Base-by-base conservation (phyloP, 2,113 vertebrate genomes). In the Oostethus manadensis region DNA sequence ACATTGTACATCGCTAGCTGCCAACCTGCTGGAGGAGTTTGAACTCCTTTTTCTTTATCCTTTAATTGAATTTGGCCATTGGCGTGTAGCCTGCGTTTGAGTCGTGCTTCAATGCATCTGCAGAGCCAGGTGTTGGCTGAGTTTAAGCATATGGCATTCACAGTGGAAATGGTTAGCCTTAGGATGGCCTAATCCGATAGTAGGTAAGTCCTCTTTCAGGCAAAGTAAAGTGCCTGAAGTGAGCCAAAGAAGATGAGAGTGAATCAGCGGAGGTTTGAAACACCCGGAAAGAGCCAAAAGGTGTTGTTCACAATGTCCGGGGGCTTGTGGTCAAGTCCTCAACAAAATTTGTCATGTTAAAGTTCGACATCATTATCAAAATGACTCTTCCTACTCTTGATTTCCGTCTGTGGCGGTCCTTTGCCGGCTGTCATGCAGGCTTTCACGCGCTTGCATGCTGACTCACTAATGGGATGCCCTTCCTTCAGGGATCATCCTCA, bases 181-280 rank as follows among this genome's bases (percentile, higher is more conserved):
- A 85, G 88, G 81, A 83, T 69, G 56, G 33, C 80, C 51, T 89
- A 87, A 89, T 88, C 84, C 86, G 68, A 79, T 81, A 63, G 53
- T 54, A 29, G 42, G 56, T 51, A 59, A 78, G 62, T 74, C 77
- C 51, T 75, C 64, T 73, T 73, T 58, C 20, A 66, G 61, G 61
- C 10, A 67, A 44, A 46, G 67, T 60, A 54, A 72, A 70, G n/a
- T n/a, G n/a, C n/a, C n/a, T 44, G 65, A 10, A 4, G 33, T 33
- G n/a, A 9, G 58, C 53, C 15, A 0, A 35, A 55, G 38, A 42
- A 42, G 38, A 42, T 14, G 38, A 42, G 38, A 42, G 13, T 42
- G 38, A 42, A 42, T 42, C 38, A 40, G 13, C 29, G 13, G 13
- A 2, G 14, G 45, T 46, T 9, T 46, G 45, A 7, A 16, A 18